phyloP scores from a whole-genome alignment of 2,797 vertebrate species.

The Orientallactaga sibirica region DNA sequence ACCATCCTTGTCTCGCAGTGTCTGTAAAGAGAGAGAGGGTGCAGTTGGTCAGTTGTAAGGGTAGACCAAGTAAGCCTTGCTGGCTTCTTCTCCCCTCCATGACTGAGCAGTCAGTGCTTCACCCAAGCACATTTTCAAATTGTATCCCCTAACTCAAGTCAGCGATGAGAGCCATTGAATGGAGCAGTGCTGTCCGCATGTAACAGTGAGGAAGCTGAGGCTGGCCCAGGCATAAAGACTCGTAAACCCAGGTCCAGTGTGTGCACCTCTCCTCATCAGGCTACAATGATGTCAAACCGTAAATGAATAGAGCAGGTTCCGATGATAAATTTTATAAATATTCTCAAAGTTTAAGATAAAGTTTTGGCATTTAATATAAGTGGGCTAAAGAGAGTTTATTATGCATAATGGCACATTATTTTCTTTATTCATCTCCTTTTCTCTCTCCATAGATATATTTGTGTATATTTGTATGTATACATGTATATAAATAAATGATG shows the following conservation, averaged over 20 bases:
- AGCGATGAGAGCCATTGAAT: neutral
- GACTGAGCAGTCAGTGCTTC: neutral
- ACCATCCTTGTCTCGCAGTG: neutral
- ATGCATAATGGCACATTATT: neutral
- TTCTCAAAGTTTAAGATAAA: slow-evolving; percentile 45
- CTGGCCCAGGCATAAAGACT: neutral
- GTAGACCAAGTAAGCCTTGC: neutral
- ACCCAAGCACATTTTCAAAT: neutral
- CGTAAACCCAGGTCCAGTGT: neutral
- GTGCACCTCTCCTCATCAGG: neutral
- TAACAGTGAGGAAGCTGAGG: neutral
- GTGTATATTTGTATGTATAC: neutral
- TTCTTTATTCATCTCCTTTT: neutral
- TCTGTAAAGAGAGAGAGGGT: neutral
- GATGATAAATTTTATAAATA: slow-evolving; percentile 20
- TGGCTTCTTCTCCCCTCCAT: neutral
- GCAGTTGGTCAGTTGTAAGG: neutral
- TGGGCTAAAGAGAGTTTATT: slow-evolving; percentile 6
- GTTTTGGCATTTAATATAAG: slow-evolving; percentile 37
- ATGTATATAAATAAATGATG: neutral
- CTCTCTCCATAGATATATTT: neutral
- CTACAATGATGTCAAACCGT: neutral
- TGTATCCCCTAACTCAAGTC: neutral
- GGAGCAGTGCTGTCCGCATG: neutral
- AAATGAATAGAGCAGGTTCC: neutral